Evolutionary conservation across 1,140 invertebrate genomes (phyloP).

Genomic region (Cydia fagiglandana): DNA sequence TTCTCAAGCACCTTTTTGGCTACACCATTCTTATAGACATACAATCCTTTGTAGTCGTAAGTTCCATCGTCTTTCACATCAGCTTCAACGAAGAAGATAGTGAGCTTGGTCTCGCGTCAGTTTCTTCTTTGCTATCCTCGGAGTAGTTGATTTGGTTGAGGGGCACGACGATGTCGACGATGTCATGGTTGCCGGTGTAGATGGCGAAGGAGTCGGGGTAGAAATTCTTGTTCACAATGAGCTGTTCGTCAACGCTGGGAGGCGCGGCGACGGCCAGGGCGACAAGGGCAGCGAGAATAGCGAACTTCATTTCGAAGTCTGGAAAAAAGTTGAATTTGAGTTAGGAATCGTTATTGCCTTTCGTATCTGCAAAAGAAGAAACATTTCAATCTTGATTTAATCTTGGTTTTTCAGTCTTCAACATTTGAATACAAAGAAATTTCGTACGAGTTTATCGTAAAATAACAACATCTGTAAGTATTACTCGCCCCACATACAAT

Average conservation of each 20-base stretch:
- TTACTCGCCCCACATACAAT: not conserved
- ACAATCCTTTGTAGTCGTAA: conserved; percentile 18
- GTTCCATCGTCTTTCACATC: conserved; percentile 7
- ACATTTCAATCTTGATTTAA: too few species aligned
- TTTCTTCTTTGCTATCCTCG: not conserved
- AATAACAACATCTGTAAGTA: not conserved
- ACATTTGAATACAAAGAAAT: too few species aligned
- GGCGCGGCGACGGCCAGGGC: not conserved
- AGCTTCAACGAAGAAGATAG: conserved; percentile 18
- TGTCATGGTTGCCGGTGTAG: conserved; percentile 19
- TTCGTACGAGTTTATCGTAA: too few species aligned
- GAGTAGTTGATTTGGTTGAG: conserved; percentile 10
- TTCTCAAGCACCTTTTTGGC: conserved; percentile 13
- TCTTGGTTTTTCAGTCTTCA: too few species aligned
- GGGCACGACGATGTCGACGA: conserved; percentile 8
- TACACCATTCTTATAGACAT: conserved; percentile 2
- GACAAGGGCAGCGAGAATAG: not conserved
- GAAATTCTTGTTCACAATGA: conserved; percentile 8
- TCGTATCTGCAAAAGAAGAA: too few species aligned
- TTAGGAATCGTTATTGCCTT: too few species aligned
- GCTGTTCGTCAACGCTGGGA: not conserved
- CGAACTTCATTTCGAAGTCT: not conserved
- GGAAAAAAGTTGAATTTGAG: not conserved
- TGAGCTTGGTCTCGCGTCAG: not conserved
- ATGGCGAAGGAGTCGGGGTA: conserved; percentile 9